Evolutionary conservation across 2,113 vertebrate species (phyloP).

Genomic region (Rhea pennata): DNA sequence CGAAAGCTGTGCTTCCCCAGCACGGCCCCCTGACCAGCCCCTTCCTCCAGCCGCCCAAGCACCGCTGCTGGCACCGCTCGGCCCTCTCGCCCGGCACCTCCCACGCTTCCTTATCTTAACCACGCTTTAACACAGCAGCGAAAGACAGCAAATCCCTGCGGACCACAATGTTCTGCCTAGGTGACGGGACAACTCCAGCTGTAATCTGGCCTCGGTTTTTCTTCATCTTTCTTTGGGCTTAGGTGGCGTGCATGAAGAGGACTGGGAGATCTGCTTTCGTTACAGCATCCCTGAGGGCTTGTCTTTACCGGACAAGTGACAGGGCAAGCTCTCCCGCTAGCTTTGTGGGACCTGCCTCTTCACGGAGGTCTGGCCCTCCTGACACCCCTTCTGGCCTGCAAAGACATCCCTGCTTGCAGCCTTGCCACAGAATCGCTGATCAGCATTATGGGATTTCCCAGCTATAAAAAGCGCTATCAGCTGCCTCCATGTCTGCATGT

Average conservation of each 20-base stretch:
- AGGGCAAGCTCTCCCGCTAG: background rate
- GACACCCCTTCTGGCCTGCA: background rate
- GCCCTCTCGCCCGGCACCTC: background rate
- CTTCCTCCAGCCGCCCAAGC: background rate
- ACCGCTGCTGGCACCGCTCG: background rate
- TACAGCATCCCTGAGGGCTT: background rate
- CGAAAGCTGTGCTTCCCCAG: background rate
- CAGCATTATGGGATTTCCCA: background rate
- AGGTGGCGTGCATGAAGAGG: background rate
- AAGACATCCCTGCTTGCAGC: background rate
- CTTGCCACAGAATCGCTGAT: background rate
- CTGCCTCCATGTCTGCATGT: background rate
- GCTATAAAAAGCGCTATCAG: background rate
- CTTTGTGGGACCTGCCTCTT: background rate
- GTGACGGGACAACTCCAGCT: background rate
- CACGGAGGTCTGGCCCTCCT: background rate
- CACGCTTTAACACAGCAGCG: background rate
- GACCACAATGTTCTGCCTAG: background rate
- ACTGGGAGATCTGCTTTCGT: background rate
- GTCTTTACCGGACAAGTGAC: background rate
- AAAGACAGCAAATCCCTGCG: background rate
- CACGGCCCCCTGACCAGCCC: background rate
- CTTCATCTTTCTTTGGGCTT: background rate
- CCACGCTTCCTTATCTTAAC: rapidly evolving
- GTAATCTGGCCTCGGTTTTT: background rate